Base-by-base conservation (phyloP, 2,888 invertebrate genomes). In the Machimus rusticus region DNA sequence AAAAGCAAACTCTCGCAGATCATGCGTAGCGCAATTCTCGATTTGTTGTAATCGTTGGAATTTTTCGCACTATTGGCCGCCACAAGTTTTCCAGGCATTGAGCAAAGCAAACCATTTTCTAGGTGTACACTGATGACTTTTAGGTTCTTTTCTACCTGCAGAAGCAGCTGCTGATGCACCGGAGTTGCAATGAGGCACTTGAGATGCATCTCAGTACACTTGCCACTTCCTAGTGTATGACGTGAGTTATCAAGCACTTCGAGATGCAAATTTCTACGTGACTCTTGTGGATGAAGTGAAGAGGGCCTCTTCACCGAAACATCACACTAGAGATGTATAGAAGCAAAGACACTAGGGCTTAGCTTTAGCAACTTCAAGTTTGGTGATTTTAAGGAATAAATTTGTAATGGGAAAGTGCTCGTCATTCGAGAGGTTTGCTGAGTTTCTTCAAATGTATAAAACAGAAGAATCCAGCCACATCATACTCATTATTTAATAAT, bases 201-300 rank as follows among this genome's bases (percentile, higher is more conserved):
- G 79, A 79, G 51, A 79, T 51, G 51, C 51, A 51, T 79, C 51
- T 51, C 51, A 46, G 51, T 51, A 55, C 51, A 43, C 79, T 28
- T 79, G 79, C 79, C 28, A 79, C 23, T 78, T 79, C 31, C 79
- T 34, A 51, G 23, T 79, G 51, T 79, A 28, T 79, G 31, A 79
- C 28, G 51, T 66, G 51, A 79, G 51, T 79, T 79, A 46, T 31
- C 23, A 51, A 79, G 51, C 79, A 51, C 37, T 46, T 31, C 31
- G n/a, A 51, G 31, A 79, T 79, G 79, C 79, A 79, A 79, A 79
- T 79, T 79, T 79, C 51, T 51, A 79, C 79, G 51, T 79, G 51
- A 79, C 79, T 79, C 46, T 79, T 51, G 76, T 34, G 66, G 28
- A 66, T 66, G 66, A 66, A 28, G 66, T 66, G 66, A 28, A 12